Percentiles rank a stretch among this genome's conserved stretches.
Conservation (phyloP, 1,140 invertebrate genomes). For the Drosophila cardini region DNA sequence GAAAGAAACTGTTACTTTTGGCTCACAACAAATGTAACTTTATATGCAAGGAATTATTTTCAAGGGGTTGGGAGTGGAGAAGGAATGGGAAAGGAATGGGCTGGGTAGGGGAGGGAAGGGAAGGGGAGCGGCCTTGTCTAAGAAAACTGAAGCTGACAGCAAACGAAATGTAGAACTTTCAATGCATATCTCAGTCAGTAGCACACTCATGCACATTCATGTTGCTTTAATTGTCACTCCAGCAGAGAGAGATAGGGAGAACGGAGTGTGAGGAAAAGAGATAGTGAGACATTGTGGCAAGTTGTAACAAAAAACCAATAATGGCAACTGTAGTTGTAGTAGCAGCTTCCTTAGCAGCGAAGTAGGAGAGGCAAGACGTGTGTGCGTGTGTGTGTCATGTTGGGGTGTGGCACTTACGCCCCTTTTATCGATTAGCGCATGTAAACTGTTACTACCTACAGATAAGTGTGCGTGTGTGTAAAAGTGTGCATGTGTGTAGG, state of each 20-base stretch:
- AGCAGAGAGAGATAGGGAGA: not conserved
- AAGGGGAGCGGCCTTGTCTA: not conserved
- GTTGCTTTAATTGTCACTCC: conserved; percentile 50
- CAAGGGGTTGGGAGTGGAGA: not conserved
- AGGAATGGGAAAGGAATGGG: no score
- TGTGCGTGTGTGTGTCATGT: not conserved
- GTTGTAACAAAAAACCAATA: conserved; percentile 54
- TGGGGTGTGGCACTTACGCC: conserved; percentile 10
- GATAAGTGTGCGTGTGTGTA: conserved; percentile 3
- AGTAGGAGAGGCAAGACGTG: not conserved
- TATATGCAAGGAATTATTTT: conserved; percentile 6
- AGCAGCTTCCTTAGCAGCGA: conserved; percentile 33
- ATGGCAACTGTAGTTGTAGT: conserved; percentile 43
- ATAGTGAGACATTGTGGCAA: conserved; percentile 38
- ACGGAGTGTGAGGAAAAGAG: not conserved
- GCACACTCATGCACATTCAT: conserved; percentile 28
- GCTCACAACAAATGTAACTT: conserved; percentile 20
- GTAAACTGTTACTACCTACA: conserved; percentile 58
- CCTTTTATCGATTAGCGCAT: conserved; percentile 71
- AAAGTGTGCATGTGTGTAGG: not conserved
- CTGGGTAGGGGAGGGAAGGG: not conserved
- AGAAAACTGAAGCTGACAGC: conserved; percentile 33
- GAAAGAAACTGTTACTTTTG: conserved; percentile 16
- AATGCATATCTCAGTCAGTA: conserved; percentile 31
- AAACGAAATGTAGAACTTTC: conserved; percentile 34